phyloP scores from a whole-genome alignment of 2,113 vertebrate species.

The Oriolus oriolus region DNA sequence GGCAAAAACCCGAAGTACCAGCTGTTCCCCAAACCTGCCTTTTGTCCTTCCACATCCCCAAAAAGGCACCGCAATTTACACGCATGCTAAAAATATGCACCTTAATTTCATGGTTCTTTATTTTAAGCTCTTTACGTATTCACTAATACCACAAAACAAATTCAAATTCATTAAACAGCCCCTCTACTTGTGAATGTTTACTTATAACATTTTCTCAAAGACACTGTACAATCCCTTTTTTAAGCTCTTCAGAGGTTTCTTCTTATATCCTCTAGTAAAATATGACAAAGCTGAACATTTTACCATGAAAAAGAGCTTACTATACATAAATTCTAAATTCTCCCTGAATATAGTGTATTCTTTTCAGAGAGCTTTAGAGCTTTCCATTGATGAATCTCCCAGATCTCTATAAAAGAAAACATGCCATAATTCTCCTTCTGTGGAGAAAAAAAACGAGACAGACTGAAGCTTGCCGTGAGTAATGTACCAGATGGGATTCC shows the following conservation, averaged over 20 bases:
- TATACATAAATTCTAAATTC: neutral
- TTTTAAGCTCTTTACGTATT: neutral
- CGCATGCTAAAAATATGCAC: neutral
- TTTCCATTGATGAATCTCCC: neutral
- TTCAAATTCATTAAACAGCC: neutral
- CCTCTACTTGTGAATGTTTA: neutral
- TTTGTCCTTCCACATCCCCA: neutral
- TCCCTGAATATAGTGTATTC: neutral
- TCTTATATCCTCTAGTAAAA: neutral
- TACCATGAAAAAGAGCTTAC: neutral
- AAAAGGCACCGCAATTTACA: neutral
- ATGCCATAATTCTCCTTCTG: neutral
- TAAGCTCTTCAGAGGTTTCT: neutral
- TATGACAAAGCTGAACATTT: neutral
- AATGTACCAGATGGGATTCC: neutral
- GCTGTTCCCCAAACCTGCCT: slow-evolving; percentile 6
- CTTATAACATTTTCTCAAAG: neutral
- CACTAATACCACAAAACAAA: neutral
- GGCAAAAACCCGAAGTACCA: neutral
- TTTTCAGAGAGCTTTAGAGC: neutral
- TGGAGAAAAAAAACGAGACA: neutral
- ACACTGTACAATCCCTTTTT: neutral
- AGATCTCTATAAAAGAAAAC: neutral
- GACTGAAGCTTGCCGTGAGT: neutral
- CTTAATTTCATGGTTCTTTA: neutral